Evolutionary conservation across 2,797 vertebrate species (phyloP), one percentile per base, ranked within the genome.

Genomic region (Ctenopoma multispine): DNA sequence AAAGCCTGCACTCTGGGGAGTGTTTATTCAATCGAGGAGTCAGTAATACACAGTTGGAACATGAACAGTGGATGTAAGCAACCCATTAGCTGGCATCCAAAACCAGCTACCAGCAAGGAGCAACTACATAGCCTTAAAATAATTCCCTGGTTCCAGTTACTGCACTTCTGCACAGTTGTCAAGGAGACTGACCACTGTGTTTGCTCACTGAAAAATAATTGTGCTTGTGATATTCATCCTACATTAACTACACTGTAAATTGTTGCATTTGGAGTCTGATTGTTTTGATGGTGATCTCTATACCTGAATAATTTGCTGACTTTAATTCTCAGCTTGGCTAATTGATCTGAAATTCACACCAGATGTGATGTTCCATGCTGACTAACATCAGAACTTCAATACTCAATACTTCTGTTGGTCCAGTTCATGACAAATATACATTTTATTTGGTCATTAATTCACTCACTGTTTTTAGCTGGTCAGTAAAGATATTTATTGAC

Each of bases 11-110:
- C 81, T 69, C 72, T 8, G 51, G 82, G 65, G 81, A 81, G 41
- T 75, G 63, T 81, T 81, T 81, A 68, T 83, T 68, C 80, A 43
- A 84, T 86, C 48, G 57, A 29, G 21, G 66, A 80, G 72, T 66
- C 76, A 47, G 51, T 78, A 63, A 75, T 68, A 74, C 69, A 80
- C 1, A 12, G 46, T 56, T 34, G 46, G 63, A 58, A 72, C 70
- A 53, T 12, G 23, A 43, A 63, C 59, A 73, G 68, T 36, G n/a
- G 55, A 83, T 77, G 64, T 63, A 81, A 83, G 69, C 64, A 72
- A 67, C 69, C 76, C 85, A 89, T 87, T 85, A 86, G 72, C 68
- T 63, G 53, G 36, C 81, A 82, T 86, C 76, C 86, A 75, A 73
- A 79, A 67, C 38, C 77, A 73, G 60, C 40, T 38, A 51, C 60